Conservation (phyloP, 2,113 vertebrate species). For the Perca fluviatilis region DNA sequence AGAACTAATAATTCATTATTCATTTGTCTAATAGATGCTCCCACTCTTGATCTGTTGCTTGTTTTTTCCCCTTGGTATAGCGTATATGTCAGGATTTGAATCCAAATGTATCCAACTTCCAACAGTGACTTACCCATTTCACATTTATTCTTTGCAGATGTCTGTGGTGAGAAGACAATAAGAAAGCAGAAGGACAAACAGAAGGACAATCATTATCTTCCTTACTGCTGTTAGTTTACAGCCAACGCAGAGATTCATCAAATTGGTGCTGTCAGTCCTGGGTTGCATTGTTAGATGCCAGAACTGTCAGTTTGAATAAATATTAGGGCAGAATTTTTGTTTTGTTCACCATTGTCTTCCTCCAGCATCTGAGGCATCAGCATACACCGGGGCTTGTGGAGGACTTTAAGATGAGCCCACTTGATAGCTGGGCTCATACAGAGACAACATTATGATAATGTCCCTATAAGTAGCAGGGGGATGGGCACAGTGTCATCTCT, state of each 20-base stretch:
- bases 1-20: conserved; percentile 59
- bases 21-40: conserved; percentile 2
- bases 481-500: conserved; percentile 68
- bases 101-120: neutral
- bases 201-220: conserved; percentile 61
- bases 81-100: neutral
- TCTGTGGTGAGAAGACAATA: conserved; percentile 48
- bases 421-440: conserved; percentile 64
- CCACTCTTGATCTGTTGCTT: neutral
- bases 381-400: conserved; percentile 36
- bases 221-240: conserved; percentile 63
- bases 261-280: conserved; percentile 57
- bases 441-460: conserved; percentile 77
- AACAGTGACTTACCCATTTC: conserved; percentile 24
- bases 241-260: conserved; percentile 53
- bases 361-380: conserved; percentile 51
- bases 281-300: conserved; percentile 61
- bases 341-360: conserved; percentile 45
- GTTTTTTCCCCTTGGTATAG: neutral
- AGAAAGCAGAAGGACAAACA: conserved; percentile 61
- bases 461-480: conserved; percentile 74
- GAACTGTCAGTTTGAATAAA: conserved; percentile 71
- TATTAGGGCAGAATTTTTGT: conserved; percentile 44
- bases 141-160: conserved; percentile 36
- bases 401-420: conserved; percentile 66